phyloP scores from a whole-genome alignment of 1,140 invertebrate species.

The Coenobita brevimanus region DNA sequence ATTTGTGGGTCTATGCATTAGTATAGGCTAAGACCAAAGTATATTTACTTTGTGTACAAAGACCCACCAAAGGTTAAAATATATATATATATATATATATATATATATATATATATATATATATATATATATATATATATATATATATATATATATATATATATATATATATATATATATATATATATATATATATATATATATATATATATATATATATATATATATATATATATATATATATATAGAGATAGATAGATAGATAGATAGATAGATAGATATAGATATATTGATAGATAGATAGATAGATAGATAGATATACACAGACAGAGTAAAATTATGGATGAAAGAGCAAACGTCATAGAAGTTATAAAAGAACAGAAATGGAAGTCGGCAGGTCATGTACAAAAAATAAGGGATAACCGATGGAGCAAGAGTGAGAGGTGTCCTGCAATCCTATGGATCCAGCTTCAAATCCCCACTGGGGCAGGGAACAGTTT shows the following conservation, averaged over 20 bases:
- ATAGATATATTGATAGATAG: too few species aligned
- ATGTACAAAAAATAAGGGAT: too few species aligned
- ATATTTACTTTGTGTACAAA: conserved; percentile 1
- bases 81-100: conserved; percentile 27
- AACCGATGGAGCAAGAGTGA: neutral
- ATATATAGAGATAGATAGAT: too few species aligned
- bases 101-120: conserved; percentile 9
- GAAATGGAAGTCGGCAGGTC: too few species aligned
- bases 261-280: too few species aligned
- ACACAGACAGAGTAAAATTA: neutral
- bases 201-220: conserved; percentile 9
- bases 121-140: neutral
- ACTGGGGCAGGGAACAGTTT: too few species aligned
- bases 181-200: conserved; percentile 27
- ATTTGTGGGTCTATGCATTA: neutral
- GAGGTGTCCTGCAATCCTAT: neutral
- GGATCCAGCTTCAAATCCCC: too few species aligned
- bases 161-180: conserved; percentile 36
- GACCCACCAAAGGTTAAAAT: neutral
- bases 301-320: too few species aligned
- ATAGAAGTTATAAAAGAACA: too few species aligned
- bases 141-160: conserved; percentile 43
- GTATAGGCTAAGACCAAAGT: neutral
- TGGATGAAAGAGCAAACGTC: neutral
- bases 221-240: neutral